A percentile compares a stretch with the other conserved stretches of the same genome.
These are phyloP conservation scores for Macrosiphum euphorbiae DNA, from an alignment of 2,888 invertebrate species.

Conservation along the genomic window DNA sequence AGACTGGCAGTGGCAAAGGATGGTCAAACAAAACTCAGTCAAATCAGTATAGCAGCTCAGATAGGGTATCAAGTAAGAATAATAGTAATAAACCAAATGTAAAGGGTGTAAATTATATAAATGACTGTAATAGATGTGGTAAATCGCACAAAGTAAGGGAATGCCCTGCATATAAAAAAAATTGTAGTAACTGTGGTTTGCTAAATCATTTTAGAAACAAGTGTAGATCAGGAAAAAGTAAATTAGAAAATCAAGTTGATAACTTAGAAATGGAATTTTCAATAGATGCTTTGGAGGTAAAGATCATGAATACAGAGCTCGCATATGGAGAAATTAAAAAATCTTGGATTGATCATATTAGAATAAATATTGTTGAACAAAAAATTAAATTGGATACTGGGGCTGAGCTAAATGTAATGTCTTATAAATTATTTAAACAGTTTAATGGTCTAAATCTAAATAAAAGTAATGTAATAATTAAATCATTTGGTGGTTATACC, in stretches of 20 bases:
- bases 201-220: neutral
- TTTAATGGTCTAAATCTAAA: neutral
- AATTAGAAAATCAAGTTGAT: neutral
- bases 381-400: conserved; percentile 3
- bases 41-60: too few relatives aligned
- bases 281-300: neutral
- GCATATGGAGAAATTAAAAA: neutral
- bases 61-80: too few relatives aligned
- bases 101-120: neutral
- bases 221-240: neutral
- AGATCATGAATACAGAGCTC: neutral
- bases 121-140: neutral
- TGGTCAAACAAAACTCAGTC: too few relatives aligned
- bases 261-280: neutral
- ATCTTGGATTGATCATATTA: conserved; percentile 4
- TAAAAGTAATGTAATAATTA: neutral
- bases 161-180: neutral
- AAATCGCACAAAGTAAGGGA: neutral
- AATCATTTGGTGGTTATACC: neutral
- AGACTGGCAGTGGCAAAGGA: too few relatives aligned
- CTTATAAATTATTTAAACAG: neutral
- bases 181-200: neutral
- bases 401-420: neutral
- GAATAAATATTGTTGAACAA: neutral
- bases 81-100: neutral